These are phyloP conservation scores for Andrena cerasifolii DNA, from an alignment of 1,140 invertebrate genomes.

Conservation along the genomic window DNA sequence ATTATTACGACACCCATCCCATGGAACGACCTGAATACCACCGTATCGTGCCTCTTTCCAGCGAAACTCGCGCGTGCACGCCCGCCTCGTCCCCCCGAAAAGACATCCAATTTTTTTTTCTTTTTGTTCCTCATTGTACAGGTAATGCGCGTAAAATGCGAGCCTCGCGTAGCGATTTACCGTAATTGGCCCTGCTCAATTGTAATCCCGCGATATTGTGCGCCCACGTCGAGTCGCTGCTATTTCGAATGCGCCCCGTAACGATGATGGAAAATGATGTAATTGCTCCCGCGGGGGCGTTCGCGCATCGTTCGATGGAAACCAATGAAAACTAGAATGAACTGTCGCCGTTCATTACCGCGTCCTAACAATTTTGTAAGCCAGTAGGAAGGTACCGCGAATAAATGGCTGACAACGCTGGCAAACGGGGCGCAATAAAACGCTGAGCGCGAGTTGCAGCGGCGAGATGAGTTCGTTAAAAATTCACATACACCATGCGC, in stretches of 20 bases:
- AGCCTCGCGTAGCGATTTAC: background rate
- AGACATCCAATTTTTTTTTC: background rate
- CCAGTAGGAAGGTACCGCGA: background rate
- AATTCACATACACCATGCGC: conserved; percentile 4
- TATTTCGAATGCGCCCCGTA: background rate
- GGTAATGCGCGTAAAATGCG: background rate
- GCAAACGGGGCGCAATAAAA: background rate
- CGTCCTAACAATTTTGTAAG: background rate
- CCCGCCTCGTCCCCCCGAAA: background rate
- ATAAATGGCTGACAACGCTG: conserved; percentile 1
- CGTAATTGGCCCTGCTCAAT: background rate
- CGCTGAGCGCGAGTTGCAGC: background rate
- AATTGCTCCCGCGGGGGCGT: background rate
- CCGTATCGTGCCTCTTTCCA: background rate
- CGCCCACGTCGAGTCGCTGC: too few relatives aligned
- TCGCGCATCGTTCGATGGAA: background rate
- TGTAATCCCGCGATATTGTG: background rate
- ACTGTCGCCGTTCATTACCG: too few relatives aligned
- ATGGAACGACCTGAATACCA: conserved; percentile 4
- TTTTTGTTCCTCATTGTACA: background rate
- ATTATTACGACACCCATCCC: conserved; percentile 23
- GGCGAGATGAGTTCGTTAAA: conserved; percentile 14
- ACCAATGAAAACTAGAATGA: too few relatives aligned
- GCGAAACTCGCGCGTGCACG: background rate
- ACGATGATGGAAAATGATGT: background rate